Evolutionary conservation across 2,113 vertebrate genomes (phyloP).

Genomic region (Halichoerus grypus): DNA sequence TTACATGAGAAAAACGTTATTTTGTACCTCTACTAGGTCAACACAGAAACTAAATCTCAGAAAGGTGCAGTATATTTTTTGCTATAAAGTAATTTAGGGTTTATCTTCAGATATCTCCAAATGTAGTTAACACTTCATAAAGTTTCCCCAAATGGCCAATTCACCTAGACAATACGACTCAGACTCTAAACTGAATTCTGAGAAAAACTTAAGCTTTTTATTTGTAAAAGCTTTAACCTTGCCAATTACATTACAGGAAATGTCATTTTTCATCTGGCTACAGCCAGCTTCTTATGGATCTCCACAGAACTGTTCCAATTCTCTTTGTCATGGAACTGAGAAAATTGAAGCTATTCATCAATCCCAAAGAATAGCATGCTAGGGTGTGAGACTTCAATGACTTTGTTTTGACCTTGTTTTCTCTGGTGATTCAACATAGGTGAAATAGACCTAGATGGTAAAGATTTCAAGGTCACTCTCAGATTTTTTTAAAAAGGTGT

Average conservation of each 20-base stretch:
- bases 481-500: not conserved
- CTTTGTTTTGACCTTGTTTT: constrained; percentile 73
- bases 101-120: constrained; percentile 38
- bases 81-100: not conserved
- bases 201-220: constrained; percentile 45
- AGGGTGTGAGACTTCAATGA: constrained; percentile 44
- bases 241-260: constrained; percentile 61
- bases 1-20: not conserved
- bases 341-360: constrained; percentile 83
- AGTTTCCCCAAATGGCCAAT: constrained; percentile 36
- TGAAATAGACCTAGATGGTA: not conserved
- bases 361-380: constrained; percentile 33
- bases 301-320: constrained; percentile 71
- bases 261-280: constrained; percentile 71
- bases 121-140: constrained; percentile 36
- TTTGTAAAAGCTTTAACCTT: constrained; percentile 66
- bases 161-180: not conserved
- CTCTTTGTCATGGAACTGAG: constrained; percentile 68
- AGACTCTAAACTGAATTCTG: constrained; percentile 23
- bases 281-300: constrained; percentile 35
- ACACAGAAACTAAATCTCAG: not conserved
- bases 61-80: not conserved
- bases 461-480: constrained; percentile 59
- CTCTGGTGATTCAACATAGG: constrained; percentile 42
- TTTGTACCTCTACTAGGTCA: not conserved